phyloP scores from a whole-genome alignment of 2,113 vertebrate genomes.

The Gymnogyps californianus region DNA sequence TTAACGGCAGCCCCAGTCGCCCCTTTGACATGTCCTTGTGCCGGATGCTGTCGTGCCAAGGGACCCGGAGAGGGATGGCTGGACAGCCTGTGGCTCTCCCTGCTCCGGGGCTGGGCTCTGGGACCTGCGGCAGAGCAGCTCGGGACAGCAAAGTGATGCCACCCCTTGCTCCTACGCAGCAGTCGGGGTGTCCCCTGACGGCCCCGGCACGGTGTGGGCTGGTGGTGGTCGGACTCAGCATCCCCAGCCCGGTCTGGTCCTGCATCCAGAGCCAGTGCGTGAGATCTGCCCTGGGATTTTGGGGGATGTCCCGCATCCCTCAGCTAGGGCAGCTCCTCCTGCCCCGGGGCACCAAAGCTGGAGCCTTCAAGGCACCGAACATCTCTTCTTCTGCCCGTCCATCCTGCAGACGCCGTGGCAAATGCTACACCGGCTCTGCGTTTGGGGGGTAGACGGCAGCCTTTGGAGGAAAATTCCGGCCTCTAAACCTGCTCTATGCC shows the following conservation, averaged over 20 bases:
- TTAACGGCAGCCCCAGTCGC: rapidly evolving
- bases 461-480: not conserved
- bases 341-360: not conserved
- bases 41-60: rapidly evolving
- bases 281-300: not conserved
- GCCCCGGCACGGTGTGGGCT: not conserved
- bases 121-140: not conserved
- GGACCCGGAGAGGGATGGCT: not conserved
- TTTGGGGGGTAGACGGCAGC: not conserved
- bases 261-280: rapidly evolving
- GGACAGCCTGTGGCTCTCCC: not conserved
- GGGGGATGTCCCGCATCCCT: not conserved
- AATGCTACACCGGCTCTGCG: rapidly evolving
- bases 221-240: rapidly evolving
- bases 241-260: not conserved
- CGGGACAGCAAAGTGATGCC: not conserved
- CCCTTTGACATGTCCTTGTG: not conserved
- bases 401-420: rapidly evolving
- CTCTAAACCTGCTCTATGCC: not conserved
- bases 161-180: not conserved
- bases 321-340: not conserved
- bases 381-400: not conserved
- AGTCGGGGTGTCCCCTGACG: rapidly evolving
- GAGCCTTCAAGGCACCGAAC: not conserved
- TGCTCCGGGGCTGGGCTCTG: not conserved